Conservation (phyloP, 1,140 invertebrate genomes). For the Melitaea cinxia region DNA sequence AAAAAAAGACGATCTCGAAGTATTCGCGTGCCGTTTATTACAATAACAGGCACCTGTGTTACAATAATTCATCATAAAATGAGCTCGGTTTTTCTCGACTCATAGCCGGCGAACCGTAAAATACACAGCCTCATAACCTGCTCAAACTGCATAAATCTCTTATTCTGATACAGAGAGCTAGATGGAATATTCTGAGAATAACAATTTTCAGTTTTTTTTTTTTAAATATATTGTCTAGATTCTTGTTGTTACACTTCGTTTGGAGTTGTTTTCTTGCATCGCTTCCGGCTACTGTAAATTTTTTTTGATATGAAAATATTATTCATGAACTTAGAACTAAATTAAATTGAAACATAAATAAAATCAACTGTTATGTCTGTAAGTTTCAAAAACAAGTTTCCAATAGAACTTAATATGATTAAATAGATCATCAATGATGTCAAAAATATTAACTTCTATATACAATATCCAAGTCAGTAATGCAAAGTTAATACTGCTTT, state of each 20-base stretch:
- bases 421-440: too few species aligned
- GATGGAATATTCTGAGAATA: slow-evolving; percentile 31
- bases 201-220: slow-evolving; percentile 11
- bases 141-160: slow-evolving; percentile 45
- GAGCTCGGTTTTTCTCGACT: slow-evolving; percentile 43
- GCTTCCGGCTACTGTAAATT: too few species aligned
- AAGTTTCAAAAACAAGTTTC: too few species aligned
- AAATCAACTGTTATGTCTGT: too few species aligned
- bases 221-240: background rate
- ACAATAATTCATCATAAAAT: slow-evolving; percentile 47
- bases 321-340: too few species aligned
- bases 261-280: background rate
- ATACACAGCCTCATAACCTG: slow-evolving; percentile 44
- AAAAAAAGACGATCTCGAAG: slow-evolving; percentile 13
- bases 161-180: slow-evolving; percentile 24
- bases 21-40: slow-evolving; percentile 34
- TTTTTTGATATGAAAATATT: too few species aligned
- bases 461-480: too few species aligned
- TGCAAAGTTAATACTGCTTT: too few species aligned
- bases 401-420: too few species aligned
- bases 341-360: too few species aligned
- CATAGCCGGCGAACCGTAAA: slow-evolving; percentile 38
- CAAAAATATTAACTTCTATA: too few species aligned
- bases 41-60: slow-evolving; percentile 38
- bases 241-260: background rate